Base-by-base conservation (phyloP, 2,113 vertebrate genomes). In the Emydura subglobosa region DNA sequence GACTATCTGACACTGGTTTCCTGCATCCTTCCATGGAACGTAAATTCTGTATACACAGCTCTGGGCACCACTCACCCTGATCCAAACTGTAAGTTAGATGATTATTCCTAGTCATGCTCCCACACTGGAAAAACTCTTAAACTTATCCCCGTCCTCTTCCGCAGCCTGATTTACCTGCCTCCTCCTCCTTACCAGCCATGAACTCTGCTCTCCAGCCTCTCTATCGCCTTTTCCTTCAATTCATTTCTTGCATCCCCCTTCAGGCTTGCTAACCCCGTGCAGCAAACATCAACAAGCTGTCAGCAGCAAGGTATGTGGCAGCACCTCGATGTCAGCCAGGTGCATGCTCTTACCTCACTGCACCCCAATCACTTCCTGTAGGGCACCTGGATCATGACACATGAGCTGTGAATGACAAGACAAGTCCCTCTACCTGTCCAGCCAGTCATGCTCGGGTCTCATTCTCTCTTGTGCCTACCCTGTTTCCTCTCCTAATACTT, bases 201-300 rank as follows among this genome's bases (percentile, higher is more conserved):
- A 90, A 74, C 3, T 1, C 4, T 54, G 68, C n/a, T 80, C 59
- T 44, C 39, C 31, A 59, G 0, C 9, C 17, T 88, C 17, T 17
- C 54, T 5, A n/a, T 10, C 93, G 50, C 57, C 55, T 5, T 51
- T 90, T 89, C 8, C 39, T 80, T 81, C 57, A 68, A 16, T 27
- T 84, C 82, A 24, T 68, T 90, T n/a, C n/a, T 88, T 51, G 7
- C 34, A 24, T 76, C 39, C 12, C 21, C 12, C 11, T 11, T 44
- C 42, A 27, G 24, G 72, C 24, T 76, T 44, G 72, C 24, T 55
- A 29, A 25, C 80, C 27, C 39, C 57, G 34, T 47, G 24, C n/a
- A 25, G 34, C 17, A 81, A 83, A 25, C 10, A 57, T 61, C 24
- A n/a, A 2, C 21, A 57, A 0, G 0, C 0, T 12, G 21, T 72